Evolutionary conservation across 2,797 vertebrate species (phyloP).

Genomic region (Bovichtus variegatus): DNA sequence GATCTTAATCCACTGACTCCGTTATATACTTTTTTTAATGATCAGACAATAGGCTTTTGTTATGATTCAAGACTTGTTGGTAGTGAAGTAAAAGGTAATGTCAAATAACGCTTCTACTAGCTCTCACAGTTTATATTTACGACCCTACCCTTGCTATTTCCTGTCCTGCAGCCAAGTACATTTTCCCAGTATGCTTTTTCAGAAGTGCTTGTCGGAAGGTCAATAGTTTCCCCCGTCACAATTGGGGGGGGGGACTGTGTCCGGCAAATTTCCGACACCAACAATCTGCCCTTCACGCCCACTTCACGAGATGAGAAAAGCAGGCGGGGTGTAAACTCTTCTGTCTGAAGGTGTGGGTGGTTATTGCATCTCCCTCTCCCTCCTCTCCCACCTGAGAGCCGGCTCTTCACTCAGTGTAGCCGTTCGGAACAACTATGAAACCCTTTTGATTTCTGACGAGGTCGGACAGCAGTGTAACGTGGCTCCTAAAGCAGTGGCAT

Average conservation of each 20-base stretch:
- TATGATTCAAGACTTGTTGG: no score
- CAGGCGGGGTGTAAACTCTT: not conserved
- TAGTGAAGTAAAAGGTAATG: not conserved
- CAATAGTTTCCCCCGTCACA: not conserved
- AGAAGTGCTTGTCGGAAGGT: not conserved
- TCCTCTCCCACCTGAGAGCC: not conserved
- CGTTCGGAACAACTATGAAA: not conserved
- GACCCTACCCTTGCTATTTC: not conserved
- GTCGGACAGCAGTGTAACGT: not conserved
- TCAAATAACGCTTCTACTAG: not conserved
- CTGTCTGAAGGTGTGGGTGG: not conserved
- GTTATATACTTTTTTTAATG: no score
- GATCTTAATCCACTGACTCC: not conserved
- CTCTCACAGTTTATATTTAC: not conserved
- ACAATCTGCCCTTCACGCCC: not conserved
- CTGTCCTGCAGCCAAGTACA: not conserved
- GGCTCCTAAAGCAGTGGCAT: not conserved
- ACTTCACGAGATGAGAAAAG: not conserved
- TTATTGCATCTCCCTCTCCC: not conserved
- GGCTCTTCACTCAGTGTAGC: not conserved
- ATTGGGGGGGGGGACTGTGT: no score
- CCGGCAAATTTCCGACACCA: not conserved
- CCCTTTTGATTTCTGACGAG: not conserved
- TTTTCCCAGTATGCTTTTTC: not conserved
- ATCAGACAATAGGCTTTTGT: not conserved